A percentile compares a stretch with the other conserved stretches of the same genome.
Evolutionary conservation across 2,888 invertebrate species (phyloP).

Genomic region (Apoderus coryli): DNA sequence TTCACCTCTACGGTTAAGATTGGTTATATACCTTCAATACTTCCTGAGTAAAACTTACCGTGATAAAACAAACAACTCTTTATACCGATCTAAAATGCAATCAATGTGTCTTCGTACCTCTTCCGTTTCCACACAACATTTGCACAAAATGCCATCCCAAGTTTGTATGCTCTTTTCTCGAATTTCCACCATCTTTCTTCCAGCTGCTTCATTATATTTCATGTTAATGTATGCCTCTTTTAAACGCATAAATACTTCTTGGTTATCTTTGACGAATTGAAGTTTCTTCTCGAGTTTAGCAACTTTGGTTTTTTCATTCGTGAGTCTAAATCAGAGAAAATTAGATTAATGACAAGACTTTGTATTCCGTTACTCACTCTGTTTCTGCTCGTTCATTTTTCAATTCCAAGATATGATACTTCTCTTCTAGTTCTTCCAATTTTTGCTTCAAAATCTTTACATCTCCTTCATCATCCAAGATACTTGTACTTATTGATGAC

Average conservation of each 20-base stretch:
- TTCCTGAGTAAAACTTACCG: constrained; percentile 15
- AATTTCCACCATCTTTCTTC: constrained; percentile 24
- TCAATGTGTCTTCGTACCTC: constrained; percentile 21
- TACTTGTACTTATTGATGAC: constrained; percentile 19
- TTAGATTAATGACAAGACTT: not conserved
- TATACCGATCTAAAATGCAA: constrained; percentile 16
- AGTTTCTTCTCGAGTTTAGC: constrained; percentile 25
- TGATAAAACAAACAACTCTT: constrained; percentile 17
- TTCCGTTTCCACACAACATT: constrained; percentile 22
- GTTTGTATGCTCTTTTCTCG: constrained; percentile 25
- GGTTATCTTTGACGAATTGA: constrained; percentile 27
- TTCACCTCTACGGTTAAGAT: constrained; percentile 17
- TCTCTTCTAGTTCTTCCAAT: constrained; percentile 19
- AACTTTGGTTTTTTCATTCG: constrained; percentile 20
- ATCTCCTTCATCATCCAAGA: constrained; percentile 19
- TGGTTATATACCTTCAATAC: not conserved
- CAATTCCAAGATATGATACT: constrained; percentile 18
- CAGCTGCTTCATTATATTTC: constrained; percentile 26
- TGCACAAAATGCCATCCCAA: constrained; percentile 23
- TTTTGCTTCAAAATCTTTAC: constrained; percentile 19
- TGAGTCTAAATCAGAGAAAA: constrained; percentile 17
- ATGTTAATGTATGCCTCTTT: constrained; percentile 26
- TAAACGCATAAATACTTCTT: constrained; percentile 25
- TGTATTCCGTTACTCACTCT: constrained; percentile 15
- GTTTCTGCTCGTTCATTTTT: constrained; percentile 21